Evolutionary conservation across 2,113 vertebrate genomes (phyloP).

Genomic region (Cyrtonyx montezumae): DNA sequence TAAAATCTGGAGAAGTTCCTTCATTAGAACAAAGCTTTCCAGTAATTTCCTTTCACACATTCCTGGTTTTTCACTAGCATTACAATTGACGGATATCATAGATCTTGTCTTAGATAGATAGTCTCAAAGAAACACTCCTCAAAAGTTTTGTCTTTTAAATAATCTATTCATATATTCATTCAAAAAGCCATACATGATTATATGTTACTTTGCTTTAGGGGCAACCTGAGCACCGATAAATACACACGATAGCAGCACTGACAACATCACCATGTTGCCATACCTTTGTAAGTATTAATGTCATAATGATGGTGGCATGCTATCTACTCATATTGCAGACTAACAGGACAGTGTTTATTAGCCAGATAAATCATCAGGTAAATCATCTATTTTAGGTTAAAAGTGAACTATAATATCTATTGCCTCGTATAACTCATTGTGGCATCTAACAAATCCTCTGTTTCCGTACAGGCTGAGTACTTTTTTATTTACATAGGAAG

Average conservation of each 20-base stretch:
- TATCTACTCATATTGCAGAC: neutral
- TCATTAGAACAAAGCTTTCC: conserved; percentile 1
- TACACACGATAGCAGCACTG: neutral
- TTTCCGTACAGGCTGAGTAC: neutral
- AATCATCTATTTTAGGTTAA: neutral
- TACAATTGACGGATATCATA: neutral
- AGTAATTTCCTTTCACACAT: neutral
- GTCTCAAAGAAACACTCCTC: neutral
- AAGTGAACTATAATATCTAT: neutral
- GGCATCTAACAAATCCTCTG: neutral
- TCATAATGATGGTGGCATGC: neutral
- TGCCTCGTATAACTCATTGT: neutral
- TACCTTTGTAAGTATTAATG: neutral
- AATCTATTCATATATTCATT: neutral
- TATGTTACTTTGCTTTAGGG: neutral
- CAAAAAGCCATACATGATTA: neutral
- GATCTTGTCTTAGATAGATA: neutral
- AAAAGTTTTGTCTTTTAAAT: neutral
- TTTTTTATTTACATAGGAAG: neutral
- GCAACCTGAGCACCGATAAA: neutral
- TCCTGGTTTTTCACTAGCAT: neutral
- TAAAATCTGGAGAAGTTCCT: neutral
- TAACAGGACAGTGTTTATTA: neutral
- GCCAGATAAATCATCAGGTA: neutral
- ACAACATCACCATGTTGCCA: neutral